Evolutionary conservation across 1,140 invertebrate genomes (phyloP).

Genomic region (Drosophila santomea): DNA sequence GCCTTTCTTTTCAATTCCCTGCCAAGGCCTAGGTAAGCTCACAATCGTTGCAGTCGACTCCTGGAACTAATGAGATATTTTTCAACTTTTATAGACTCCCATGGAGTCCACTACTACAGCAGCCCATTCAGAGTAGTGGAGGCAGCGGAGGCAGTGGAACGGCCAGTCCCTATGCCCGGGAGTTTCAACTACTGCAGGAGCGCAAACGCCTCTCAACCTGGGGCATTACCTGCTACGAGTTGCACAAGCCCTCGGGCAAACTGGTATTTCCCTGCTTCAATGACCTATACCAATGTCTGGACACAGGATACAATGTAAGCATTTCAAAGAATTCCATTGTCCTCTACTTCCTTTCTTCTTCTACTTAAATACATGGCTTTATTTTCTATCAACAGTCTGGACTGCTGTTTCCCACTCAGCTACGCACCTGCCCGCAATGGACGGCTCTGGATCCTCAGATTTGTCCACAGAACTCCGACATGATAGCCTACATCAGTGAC

Average conservation of each 20-base stretch:
- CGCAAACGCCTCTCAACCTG: constrained; percentile 94
- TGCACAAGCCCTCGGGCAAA: constrained; percentile 91
- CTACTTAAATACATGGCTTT: too few relatives aligned
- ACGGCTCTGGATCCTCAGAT: constrained; percentile 94
- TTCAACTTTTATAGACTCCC: constrained; percentile 84
- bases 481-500: constrained; percentile 95
- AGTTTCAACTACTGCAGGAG: constrained; percentile 96
- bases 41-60: fast-evolving
- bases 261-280: constrained; percentile 96
- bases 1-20: constrained; percentile 52
- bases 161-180: constrained; percentile 87
- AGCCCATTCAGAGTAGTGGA: constrained; percentile 88
- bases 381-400: constrained; percentile 86
- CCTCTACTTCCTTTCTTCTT: too few relatives aligned
- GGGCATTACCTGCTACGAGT: constrained; percentile 97
- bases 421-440: constrained; percentile 88
- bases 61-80: background rate
- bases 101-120: constrained; percentile 90
- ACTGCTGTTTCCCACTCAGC: constrained; percentile 89
- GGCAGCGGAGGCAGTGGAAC: constrained; percentile 79
- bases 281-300: constrained; percentile 92
- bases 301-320: constrained; percentile 89
- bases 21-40: constrained; percentile 46
- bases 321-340: background rate
- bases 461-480: constrained; percentile 93